These are phyloP conservation scores for Latheticus oryzae DNA, from an alignment of 2,888 invertebrate species.

Conservation along the genomic window DNA sequence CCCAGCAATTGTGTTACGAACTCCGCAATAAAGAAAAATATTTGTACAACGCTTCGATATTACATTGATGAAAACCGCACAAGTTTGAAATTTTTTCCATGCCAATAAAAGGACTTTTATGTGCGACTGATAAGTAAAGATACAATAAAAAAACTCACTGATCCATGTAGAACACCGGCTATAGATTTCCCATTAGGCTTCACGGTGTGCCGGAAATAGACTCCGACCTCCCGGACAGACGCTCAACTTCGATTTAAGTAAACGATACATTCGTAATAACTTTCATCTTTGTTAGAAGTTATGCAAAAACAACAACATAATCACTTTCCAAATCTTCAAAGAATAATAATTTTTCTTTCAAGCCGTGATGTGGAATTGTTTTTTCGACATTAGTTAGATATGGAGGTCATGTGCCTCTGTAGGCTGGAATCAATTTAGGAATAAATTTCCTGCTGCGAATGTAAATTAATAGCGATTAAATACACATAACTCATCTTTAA, in stretches of 20 bases:
- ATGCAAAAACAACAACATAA: background rate
- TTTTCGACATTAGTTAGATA: conserved; percentile 1
- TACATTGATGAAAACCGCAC: conserved; percentile 27
- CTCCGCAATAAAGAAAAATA: conserved; percentile 29
- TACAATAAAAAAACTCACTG: conserved; percentile 57
- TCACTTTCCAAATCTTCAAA: background rate
- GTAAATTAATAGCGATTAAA: conserved; percentile 43
- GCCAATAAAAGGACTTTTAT: background rate
- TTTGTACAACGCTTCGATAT: conserved; percentile 24
- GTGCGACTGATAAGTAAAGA: conserved; percentile 24
- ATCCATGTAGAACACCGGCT: conserved; percentile 54
- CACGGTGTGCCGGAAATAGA: conserved; percentile 56
- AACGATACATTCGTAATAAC: conserved; percentile 26
- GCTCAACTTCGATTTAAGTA: conserved; percentile 40
- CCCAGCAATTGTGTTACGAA: conserved; percentile 29
- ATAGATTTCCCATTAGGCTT: conserved; percentile 60
- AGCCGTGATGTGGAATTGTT: background rate
- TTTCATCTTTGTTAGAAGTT: conserved; percentile 5
- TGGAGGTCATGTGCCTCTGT: conserved; percentile 13
- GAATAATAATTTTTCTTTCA: too few relatives aligned
- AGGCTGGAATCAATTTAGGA: conserved; percentile 34
- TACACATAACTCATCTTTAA: conserved; percentile 39
- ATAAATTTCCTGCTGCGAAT: conserved; percentile 37
- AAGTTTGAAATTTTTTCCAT: conserved; percentile 16
- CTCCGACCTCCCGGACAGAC: conserved; percentile 49